These are phyloP conservation scores for Rotaria macrura DNA, from an alignment of 2,888 invertebrate species.

Conservation along the genomic window DNA sequence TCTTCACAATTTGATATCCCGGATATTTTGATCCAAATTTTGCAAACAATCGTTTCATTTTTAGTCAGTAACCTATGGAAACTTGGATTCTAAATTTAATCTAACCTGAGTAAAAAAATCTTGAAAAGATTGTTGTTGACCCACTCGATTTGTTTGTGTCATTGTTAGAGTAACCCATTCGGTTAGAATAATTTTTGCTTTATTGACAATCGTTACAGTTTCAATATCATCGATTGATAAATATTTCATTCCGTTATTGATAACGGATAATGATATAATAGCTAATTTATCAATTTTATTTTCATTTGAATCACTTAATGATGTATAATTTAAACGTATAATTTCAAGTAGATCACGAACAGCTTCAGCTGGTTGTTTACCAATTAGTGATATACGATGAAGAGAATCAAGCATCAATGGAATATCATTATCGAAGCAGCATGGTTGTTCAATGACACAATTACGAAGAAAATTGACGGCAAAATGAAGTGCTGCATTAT, in stretches of 20 bases:
- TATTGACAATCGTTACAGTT: background rate
- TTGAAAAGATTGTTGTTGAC: slow-evolving; percentile 14
- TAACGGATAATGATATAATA: slow-evolving; percentile 21
- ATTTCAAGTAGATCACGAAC: slow-evolving; percentile 13
- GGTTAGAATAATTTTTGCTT: background rate
- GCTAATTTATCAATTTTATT: slow-evolving; percentile 11
- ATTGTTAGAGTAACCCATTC: slow-evolving; percentile 6
- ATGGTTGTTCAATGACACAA: slow-evolving; percentile 55
- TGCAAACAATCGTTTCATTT: no score
- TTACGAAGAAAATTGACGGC: slow-evolving; percentile 25
- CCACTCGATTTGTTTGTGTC: background rate
- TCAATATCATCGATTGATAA: background rate
- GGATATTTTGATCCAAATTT: no score
- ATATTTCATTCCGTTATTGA: slow-evolving; percentile 4
- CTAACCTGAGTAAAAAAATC: background rate
- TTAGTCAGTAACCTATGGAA: no score
- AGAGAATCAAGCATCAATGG: background rate
- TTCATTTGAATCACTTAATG: background rate
- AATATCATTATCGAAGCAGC: slow-evolving; percentile 50
- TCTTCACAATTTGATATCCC: no score
- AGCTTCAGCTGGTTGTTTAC: slow-evolving; percentile 21
- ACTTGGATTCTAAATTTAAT: no score
- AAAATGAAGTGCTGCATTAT: slow-evolving; percentile 23
- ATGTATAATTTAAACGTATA: background rate
- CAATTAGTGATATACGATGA: slow-evolving; percentile 11